Conservation (phyloP, 2,888 invertebrate genomes). For the Dryocosmus kuriphilus region DNA sequence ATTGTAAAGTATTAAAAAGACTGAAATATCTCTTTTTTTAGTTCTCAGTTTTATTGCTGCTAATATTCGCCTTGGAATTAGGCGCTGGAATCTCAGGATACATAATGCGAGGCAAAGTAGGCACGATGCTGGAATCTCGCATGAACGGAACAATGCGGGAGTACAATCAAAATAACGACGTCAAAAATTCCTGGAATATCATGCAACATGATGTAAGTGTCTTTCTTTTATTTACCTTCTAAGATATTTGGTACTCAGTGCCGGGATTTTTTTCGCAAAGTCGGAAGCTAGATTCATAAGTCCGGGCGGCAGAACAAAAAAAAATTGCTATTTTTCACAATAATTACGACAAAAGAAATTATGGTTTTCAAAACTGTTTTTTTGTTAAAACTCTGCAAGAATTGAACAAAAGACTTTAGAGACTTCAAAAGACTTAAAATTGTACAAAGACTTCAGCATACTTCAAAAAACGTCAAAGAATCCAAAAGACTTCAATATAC, state of each 20-base stretch:
- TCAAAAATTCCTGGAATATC: conserved; percentile 88
- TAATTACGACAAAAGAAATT: too few species aligned
- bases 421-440: too few species aligned
- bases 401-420: too few species aligned
- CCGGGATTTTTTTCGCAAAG: not conserved
- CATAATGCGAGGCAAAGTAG: conserved; percentile 85
- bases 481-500: too few species aligned
- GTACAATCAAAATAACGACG: conserved; percentile 83
- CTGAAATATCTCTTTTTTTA: conserved; percentile 70
- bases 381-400: too few species aligned
- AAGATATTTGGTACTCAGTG: not conserved
- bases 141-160: conserved; percentile 86
- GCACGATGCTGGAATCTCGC: conserved; percentile 83
- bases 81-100: conserved; percentile 92
- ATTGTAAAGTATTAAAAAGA: not conserved
- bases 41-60: conserved; percentile 88
- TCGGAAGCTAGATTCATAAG: too few species aligned
- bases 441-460: too few species aligned
- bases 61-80: conserved; percentile 90
- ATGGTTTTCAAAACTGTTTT: too few species aligned
- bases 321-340: too few species aligned
- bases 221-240: conserved; percentile 57
- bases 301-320: too few species aligned
- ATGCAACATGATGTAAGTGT: conserved; percentile 90
- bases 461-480: too few species aligned